Conservation (phyloP, 1,140 invertebrate species). For the Luehdorfia chinensis region DNA sequence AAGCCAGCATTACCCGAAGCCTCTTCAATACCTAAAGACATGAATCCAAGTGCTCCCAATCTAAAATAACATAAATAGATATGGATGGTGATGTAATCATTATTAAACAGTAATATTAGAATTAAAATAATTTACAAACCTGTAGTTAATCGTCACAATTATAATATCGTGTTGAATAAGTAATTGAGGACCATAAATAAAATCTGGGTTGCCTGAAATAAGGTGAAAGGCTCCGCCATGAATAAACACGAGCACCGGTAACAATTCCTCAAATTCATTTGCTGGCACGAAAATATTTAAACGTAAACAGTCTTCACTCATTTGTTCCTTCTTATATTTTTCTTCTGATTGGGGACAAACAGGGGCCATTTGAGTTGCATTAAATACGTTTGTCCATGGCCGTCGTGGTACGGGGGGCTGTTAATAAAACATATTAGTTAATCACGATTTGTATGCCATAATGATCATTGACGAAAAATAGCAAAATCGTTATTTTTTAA, state of each 20-base stretch:
- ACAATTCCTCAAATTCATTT: neutral
- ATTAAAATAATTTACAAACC: neutral
- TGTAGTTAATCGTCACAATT: conserved; percentile 28
- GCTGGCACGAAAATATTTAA: conserved; percentile 27
- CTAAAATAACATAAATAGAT: conserved; percentile 18
- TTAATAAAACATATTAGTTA: too few species aligned
- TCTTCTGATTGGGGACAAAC: conserved; percentile 22
- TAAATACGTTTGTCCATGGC: conserved; percentile 22
- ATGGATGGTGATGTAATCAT: too few species aligned
- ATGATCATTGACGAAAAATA: too few species aligned
- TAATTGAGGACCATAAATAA: conserved; percentile 25
- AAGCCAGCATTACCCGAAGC: conserved; percentile 83
- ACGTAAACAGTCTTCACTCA: conserved; percentile 28
- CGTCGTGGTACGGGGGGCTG: conserved; percentile 26
- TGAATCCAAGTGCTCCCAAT: conserved; percentile 81
- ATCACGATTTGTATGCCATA: too few species aligned
- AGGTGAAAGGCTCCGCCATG: conserved; percentile 26
- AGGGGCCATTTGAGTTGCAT: conserved; percentile 23
- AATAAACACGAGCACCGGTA: conserved; percentile 23
- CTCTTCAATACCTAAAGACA: conserved; percentile 79
- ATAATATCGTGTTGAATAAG: conserved; percentile 22
- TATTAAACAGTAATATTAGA: too few species aligned
- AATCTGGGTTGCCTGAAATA: conserved; percentile 21
- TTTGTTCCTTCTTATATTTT: conserved; percentile 13
- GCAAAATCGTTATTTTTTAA: too few species aligned